phyloP scores from a whole-genome alignment of 2,888 invertebrate genomes.

The Pogonocherus hispidulus region DNA sequence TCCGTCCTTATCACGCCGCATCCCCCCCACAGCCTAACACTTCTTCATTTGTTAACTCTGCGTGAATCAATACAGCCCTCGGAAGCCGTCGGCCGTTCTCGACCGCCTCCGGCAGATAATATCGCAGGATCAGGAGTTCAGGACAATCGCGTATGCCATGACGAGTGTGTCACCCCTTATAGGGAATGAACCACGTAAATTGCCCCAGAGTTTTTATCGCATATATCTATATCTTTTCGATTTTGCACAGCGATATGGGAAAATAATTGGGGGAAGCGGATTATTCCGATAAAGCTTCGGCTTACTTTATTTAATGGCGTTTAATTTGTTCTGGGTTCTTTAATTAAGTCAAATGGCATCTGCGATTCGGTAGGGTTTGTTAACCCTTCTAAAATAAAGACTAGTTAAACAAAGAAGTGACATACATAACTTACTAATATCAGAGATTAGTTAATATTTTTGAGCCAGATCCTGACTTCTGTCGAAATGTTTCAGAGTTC shows the following conservation, averaged over 20 bases:
- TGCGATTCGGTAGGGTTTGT: no score
- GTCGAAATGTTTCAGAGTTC: no score
- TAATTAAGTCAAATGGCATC: no score
- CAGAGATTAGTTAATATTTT: no score
- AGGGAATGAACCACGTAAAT: conserved; percentile 28
- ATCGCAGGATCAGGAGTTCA: conserved; percentile 60
- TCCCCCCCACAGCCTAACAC: conserved; percentile 53
- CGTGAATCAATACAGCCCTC: conserved; percentile 64
- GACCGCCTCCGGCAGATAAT: conserved; percentile 57
- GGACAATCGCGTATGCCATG: conserved; percentile 62
- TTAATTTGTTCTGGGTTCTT: not conserved
- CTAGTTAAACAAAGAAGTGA: no score
- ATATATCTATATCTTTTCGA: not conserved
- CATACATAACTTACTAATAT: no score
- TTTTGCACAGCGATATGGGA: not conserved
- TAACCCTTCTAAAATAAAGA: no score
- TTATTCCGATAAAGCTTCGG: not conserved
- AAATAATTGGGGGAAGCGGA: not conserved
- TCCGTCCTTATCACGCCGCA: conserved; percentile 57
- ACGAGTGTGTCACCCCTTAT: conserved; percentile 55
- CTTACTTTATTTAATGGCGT: not conserved
- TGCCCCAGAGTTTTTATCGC: conserved; percentile 27
- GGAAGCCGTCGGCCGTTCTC: conserved; percentile 58
- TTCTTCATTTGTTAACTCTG: conserved; percentile 67
- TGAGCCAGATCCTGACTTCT: no score